Base-by-base conservation (phyloP, 2,888 invertebrate genomes). In the Neoaliturus tenellus region DNA sequence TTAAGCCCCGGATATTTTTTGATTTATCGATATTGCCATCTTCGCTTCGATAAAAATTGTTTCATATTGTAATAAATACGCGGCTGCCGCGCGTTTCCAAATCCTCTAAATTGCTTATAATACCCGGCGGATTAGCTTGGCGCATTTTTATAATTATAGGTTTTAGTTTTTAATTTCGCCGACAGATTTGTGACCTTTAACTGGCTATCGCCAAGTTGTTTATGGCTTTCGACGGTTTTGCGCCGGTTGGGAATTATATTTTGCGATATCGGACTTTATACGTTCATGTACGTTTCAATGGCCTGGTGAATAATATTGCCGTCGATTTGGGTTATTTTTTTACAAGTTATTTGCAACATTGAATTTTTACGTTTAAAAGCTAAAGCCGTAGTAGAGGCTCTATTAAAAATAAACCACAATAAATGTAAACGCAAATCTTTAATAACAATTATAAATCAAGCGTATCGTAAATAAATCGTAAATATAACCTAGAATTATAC, bases 161-260 rank as follows among this genome's bases (percentile, higher is more conserved):
- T 78, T 78, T 78, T 78, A 78, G 78, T 78, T 78, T 78, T 78
- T 55, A 78, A 78, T 78, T 78, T 78, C 55, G 20, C 78, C n/a
- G 51, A 17, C 78, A 78, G 78, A 78, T 78, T 55, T 78, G 78
- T 14, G 55, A 33, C 71, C 23, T 20, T 71, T n/a, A n/a, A 67
- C 35, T n/a, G 2, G 39, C 39, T 35, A 71, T 71, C 71, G 23
- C 71, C n/a, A 71, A 71, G 71, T 71, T 71, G 71, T 71, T 71
- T 71, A 39, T 39, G 14, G 35, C 35, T 31, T 31, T 67, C 10
- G 58, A 58, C 33, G 33, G 23, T 17, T 23, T 71, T 31, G 31
- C 4, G 6, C 28, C 62, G 28, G 14, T 62, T 31, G 62, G 28
- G 31, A 62, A 62, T 62, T 28, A 2, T 62, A 62, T 62, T 51